These are phyloP conservation scores for Halocynthia aurantium DNA, from an alignment of 23 tunicate species.

Conservation along the genomic window DNA sequence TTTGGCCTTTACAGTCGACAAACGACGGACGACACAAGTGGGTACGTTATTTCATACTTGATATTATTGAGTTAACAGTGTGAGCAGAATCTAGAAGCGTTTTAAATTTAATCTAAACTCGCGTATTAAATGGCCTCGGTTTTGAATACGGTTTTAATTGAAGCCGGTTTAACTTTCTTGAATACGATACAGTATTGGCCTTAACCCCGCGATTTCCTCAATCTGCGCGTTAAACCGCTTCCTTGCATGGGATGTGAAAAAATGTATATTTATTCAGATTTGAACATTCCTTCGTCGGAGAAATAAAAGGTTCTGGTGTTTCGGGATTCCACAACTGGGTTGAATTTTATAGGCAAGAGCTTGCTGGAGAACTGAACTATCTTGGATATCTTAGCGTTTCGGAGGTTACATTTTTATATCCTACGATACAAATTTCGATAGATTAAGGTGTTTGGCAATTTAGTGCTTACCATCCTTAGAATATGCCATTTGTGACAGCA, in stretches of 20 bases:
- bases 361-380: constrained; percentile 42
- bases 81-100: no score
- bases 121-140: no score
- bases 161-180: no score
- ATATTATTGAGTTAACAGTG: no score
- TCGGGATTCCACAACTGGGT: constrained; percentile 94
- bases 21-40: constrained; percentile 67
- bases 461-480: neutral
- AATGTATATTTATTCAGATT: constrained; percentile 35
- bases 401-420: constrained; percentile 29
- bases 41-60: constrained; percentile 30
- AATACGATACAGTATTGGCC: no score
- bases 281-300: constrained; percentile 93
- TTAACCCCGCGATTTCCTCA: no score
- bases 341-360: constrained; percentile 56
- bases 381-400: constrained; percentile 30
- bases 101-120: no score
- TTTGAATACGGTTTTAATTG: no score
- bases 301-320: constrained; percentile 37
- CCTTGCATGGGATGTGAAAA: neutral
- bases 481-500: neutral
- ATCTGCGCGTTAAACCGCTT: no score
- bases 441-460: neutral
- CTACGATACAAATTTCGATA: no score
- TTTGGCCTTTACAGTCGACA: constrained; percentile 52